These are phyloP conservation scores for Diadophis punctatus DNA, from an alignment of 2,113 vertebrate genomes.

Conservation along the genomic window DNA sequence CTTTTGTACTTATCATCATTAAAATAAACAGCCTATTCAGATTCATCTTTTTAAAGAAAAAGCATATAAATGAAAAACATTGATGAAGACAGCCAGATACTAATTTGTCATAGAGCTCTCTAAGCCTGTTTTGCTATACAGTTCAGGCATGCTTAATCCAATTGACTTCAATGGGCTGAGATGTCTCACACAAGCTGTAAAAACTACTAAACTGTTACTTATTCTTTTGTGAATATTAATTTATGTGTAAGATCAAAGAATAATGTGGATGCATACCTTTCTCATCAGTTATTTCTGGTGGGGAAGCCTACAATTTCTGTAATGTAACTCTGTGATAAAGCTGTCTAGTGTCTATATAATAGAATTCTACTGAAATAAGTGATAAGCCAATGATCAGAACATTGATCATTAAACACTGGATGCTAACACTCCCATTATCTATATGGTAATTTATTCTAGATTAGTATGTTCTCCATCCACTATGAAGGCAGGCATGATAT, in stretches of 20 bases:
- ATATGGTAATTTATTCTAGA: not conserved
- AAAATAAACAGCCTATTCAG: conserved; percentile 24
- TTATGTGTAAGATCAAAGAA: not conserved
- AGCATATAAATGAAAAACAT: conserved; percentile 12
- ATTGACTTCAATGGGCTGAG: not conserved
- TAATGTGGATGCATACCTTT: not conserved
- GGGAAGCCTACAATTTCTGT: not conserved
- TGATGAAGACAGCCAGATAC: not conserved
- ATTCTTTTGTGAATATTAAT: not conserved
- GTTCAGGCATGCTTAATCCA: not conserved
- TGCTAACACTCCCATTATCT: not conserved
- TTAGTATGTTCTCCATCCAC: not conserved
- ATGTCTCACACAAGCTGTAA: not conserved
- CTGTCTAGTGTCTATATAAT: not conserved
- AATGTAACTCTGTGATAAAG: not conserved
- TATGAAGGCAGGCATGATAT: not conserved
- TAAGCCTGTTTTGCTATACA: not conserved
- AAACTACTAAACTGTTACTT: not conserved
- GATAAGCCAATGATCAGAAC: not conserved
- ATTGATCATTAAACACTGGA: not conserved
- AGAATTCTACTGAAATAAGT: not conserved
- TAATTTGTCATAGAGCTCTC: conserved; percentile 16
- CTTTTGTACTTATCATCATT: not conserved
- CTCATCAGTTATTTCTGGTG: not conserved
- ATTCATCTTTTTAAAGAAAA: conserved; percentile 20